phyloP scores from a whole-genome alignment of 2,888 invertebrate genomes.

The Tyria jacobaeae region DNA sequence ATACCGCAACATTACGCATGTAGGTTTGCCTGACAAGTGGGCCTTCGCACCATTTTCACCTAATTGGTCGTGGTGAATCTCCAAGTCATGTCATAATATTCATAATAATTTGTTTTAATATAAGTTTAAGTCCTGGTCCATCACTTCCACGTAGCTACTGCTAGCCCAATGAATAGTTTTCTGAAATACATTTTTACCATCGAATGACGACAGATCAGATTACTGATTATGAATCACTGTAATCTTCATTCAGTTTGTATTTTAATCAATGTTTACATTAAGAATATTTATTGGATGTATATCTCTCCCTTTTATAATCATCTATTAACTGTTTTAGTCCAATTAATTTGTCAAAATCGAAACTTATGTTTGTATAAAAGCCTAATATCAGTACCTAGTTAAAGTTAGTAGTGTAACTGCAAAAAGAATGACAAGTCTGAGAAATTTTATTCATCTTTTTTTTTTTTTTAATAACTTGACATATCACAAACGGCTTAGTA shows the following conservation, averaged over 20 bases:
- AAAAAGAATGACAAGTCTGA: background rate
- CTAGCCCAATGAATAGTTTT: conserved; percentile 6
- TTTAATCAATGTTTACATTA: conserved; percentile 45
- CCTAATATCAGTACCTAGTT: background rate
- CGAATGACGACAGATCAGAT: background rate
- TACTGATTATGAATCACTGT: background rate
- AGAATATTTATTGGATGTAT: conserved; percentile 60
- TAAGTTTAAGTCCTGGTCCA: conserved; percentile 39
- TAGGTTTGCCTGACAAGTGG: conserved; percentile 92
- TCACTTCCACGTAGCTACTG: conserved; percentile 35
- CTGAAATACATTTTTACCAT: conserved; percentile 17
- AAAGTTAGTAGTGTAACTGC: background rate
- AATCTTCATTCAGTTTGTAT: conserved; percentile 26
- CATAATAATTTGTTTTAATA: conserved; percentile 51
- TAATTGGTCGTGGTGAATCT: conserved; percentile 87
- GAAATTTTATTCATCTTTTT: too few relatives aligned
- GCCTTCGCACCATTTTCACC: conserved; percentile 88
- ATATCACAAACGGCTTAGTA: conserved; percentile 23
- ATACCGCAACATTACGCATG: conserved; percentile 87
- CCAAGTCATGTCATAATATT: conserved; percentile 36
- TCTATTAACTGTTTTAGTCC: conserved; percentile 48
- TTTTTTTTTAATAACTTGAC: background rate
- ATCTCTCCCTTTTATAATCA: conserved; percentile 55
- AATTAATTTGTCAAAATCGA: conserved; percentile 2
- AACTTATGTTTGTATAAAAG: background rate